Evolutionary conservation across 2,888 invertebrate species (phyloP), one percentile per base, ranked within the genome.

Genomic region (Artemia sp.): DNA sequence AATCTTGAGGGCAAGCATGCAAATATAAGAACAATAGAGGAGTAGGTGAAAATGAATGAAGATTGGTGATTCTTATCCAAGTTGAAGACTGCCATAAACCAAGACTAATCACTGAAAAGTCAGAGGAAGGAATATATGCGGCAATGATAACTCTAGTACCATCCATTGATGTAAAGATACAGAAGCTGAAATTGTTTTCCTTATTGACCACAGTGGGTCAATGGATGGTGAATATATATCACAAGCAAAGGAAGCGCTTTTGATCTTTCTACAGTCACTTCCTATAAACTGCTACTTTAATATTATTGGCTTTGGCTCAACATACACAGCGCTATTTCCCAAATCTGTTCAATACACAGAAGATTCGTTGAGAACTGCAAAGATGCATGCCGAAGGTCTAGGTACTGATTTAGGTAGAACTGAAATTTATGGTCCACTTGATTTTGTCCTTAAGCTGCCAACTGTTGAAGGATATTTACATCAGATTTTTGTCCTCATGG

Each of bases 121-220:
- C 67, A 14, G 52, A 67, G 8, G 58, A 58, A 9, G 71, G 70
- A 11, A 53, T 12, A 7, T 12, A 74, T 68, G 67, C 70, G 73
- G 74, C 77, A 73, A 79, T 79, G 79, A 72, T 80, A 74, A 77
- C 78, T 50, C 78, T 80, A 74, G 79, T 79, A 72, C 80, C 80
- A 0, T 77, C 78, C 72, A 79, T 80, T 75, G 78, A 74, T 67
- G 71, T 74, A 14, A 19, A 50, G 10, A 69, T 73, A 72, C 53
- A 74, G 73, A 58, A 73, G 73, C 50, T 76, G 75, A 73, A 74
- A 14, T 73, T 78, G 10, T 73, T 78, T 58, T 58, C 58, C 58
- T 79, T 19, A 72, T 79, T 38, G 80, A 80, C 72, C 73, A 76
- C 66, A 79, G 79, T 14, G 78, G 79, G 72, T 79, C 79, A 10